Evolutionary conservation across 1,140 invertebrate species (phyloP).

Genomic region (Drosophila saltans): DNA sequence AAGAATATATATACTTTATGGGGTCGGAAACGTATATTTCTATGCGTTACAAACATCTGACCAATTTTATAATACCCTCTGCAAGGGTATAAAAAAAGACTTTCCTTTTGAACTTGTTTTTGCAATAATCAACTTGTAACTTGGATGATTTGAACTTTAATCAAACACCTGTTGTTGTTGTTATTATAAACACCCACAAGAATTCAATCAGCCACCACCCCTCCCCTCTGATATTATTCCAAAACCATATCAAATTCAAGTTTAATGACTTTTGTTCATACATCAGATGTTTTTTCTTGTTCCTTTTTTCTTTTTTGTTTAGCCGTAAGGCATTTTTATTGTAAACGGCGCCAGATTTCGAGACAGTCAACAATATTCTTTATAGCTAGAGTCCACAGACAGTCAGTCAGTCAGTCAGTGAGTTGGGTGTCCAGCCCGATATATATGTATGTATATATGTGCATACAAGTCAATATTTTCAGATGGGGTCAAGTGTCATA

Average conservation of each 20-base stretch:
- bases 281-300: conserved; percentile 71
- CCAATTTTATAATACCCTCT: too few relatives aligned
- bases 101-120: too few relatives aligned
- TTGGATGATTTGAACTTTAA: neutral
- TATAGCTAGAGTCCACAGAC: conserved; percentile 14
- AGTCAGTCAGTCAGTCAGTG: conserved; percentile 11
- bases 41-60: too few relatives aligned
- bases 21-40: too few relatives aligned
- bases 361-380: conserved; percentile 67
- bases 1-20: too few relatives aligned
- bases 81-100: too few relatives aligned
- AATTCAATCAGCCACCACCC: neutral
- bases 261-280: conserved; percentile 76
- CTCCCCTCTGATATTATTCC: conserved; percentile 24
- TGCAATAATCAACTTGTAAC: neutral
- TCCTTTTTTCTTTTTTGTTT: conserved; percentile 49
- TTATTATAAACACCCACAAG: neutral
- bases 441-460: conserved; percentile 7
- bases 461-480: conserved; percentile 72
- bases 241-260: conserved; percentile 58
- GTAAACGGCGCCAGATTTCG: conserved; percentile 78
- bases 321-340: conserved; percentile 69
- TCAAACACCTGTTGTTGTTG: neutral
- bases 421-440: conserved; percentile 36
- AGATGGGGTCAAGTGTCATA: conserved; percentile 73